Conservation (phyloP, 2,888 invertebrate species). For the Caenorhabditis parvicauda region DNA sequence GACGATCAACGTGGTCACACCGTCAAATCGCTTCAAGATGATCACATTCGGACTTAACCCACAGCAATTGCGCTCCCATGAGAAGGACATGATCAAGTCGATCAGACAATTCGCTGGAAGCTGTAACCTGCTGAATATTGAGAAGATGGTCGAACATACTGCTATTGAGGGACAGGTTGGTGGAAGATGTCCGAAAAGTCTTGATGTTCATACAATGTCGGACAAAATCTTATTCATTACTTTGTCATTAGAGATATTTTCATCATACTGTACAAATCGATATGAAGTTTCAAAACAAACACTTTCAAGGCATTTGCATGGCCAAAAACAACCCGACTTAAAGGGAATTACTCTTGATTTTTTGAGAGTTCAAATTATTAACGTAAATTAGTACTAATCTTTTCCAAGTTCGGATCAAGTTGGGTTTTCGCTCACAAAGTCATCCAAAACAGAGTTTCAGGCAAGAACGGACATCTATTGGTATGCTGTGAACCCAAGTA, state of each 20-base stretch:
- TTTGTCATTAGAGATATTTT: not conserved
- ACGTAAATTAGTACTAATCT: no score
- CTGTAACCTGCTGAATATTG: constrained; percentile 54
- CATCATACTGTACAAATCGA: not conserved
- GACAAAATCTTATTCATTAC: not conserved
- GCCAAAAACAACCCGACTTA: no score
- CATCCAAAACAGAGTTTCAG: constrained; percentile 8
- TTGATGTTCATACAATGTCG: no score
- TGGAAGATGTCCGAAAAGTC: not conserved
- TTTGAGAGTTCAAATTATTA: no score
- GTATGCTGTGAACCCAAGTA: constrained; percentile 58
- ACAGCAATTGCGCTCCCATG: constrained; percentile 49
- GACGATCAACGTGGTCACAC: constrained; percentile 48
- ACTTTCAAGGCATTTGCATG: no score
- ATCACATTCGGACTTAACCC: constrained; percentile 49
- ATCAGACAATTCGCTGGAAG: constrained; percentile 54
- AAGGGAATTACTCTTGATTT: not conserved
- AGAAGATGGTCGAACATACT: constrained; percentile 49
- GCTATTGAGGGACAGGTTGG: constrained; percentile 31
- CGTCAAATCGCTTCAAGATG: constrained; percentile 55
- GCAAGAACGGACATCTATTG: constrained; percentile 51
- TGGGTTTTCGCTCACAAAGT: no score
- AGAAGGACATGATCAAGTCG: constrained; percentile 53
- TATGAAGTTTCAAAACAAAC: not conserved
- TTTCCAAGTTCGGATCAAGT: no score